These are phyloP conservation scores for Huso huso DNA, from an alignment of 2,797 vertebrate species.

Conservation along the genomic window DNA sequence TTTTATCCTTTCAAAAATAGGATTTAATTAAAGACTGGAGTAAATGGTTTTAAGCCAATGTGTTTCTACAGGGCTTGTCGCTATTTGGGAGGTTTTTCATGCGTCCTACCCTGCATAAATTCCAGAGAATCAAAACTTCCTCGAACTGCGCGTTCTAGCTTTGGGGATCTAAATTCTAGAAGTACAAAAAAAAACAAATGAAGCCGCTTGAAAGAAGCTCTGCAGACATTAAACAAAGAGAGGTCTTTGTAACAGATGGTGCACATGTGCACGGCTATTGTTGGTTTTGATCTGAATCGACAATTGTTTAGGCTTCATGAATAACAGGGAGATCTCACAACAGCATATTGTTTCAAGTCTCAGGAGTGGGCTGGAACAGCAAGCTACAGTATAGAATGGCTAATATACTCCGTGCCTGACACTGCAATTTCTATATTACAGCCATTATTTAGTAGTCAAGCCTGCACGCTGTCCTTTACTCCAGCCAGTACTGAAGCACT, in stretches of 20 bases:
- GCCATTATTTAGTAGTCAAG: conserved; percentile 19
- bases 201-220: conserved; percentile 19
- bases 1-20: too few relatives aligned
- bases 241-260: conserved; percentile 10
- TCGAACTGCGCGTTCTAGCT: too few relatives aligned
- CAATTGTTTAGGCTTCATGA: conserved; percentile 20
- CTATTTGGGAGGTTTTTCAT: too few relatives aligned
- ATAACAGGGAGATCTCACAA: conserved; percentile 28
- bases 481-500: too few relatives aligned
- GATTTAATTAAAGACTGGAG: too few relatives aligned
- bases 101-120: too few relatives aligned
- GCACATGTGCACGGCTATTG: conserved; percentile 15
- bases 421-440: conserved; percentile 26
- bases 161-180: too few relatives aligned
- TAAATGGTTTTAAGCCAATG: too few relatives aligned
- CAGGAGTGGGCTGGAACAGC: conserved; percentile 38
- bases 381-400: conserved; percentile 16
- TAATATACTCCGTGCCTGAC: conserved; percentile 39
- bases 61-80: too few relatives aligned
- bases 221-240: conserved; percentile 37
- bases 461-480: background rate
- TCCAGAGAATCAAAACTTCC: too few relatives aligned
- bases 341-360: conserved; percentile 38
- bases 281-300: conserved; percentile 21
- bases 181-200: too few relatives aligned